These are phyloP conservation scores for Ptiloglossa arizonensis DNA, from an alignment of 1,140 invertebrate genomes.

Conservation along the genomic window DNA sequence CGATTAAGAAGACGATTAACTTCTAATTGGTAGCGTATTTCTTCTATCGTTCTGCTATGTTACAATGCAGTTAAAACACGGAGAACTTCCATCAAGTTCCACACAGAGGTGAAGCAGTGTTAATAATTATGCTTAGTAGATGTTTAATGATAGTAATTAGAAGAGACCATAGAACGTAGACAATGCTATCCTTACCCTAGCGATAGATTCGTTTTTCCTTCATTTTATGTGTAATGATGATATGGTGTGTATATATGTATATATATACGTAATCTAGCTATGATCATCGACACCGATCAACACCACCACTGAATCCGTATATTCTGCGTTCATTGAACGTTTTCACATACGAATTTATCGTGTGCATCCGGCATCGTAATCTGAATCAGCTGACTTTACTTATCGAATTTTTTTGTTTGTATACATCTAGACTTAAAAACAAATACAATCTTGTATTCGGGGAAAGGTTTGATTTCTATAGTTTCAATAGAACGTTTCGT, in stretches of 20 bases:
- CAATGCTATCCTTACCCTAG: conserved; percentile 67
- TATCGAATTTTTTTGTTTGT: conserved; percentile 38
- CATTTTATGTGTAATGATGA: conserved; percentile 68
- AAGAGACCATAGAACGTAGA: conserved; percentile 69
- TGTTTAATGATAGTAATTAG: conserved; percentile 67
- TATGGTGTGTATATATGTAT: too few species aligned
- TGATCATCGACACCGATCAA: conserved; percentile 43
- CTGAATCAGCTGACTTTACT: conserved; percentile 41
- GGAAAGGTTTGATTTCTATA: conserved; percentile 59
- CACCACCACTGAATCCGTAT: conserved; percentile 16
- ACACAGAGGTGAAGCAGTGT: conserved; percentile 64
- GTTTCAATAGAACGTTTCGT: conserved; percentile 44
- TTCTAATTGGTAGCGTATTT: conserved; percentile 54
- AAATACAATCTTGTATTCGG: conserved; percentile 63
- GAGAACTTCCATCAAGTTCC: conserved; percentile 59
- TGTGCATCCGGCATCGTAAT: neutral
- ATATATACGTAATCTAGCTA: conserved; percentile 63
- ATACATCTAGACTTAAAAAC: conserved; percentile 65
- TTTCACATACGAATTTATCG: conserved; percentile 4
- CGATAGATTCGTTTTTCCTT: conserved; percentile 59
- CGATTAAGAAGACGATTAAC: conserved; percentile 34
- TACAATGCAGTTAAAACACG: conserved; percentile 73
- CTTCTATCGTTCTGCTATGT: conserved; percentile 70
- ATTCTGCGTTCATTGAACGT: conserved; percentile 20
- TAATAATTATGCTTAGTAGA: conserved; percentile 63